Evolutionary conservation across 2,113 vertebrate genomes (phyloP), one percentile per base, ranked within the genome.

Genomic region (Pteruthius melanotis): DNA sequence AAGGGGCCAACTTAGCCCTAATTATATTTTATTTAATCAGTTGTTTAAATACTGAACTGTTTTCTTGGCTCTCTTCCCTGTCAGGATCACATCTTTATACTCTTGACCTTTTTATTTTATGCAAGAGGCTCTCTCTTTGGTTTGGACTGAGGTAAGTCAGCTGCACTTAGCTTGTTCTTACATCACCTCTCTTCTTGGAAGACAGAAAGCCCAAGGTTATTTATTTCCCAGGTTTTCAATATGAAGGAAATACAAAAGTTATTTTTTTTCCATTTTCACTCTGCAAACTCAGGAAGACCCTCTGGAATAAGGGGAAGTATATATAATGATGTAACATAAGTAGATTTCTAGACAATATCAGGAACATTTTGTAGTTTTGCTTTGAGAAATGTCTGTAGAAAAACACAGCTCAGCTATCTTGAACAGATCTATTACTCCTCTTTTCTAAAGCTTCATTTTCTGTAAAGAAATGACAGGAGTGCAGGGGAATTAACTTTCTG

Each of bases 21-120:
- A 97, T 98, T 97, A 96, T 97, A 96, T 97, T 98, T 96, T 97
- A 95, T 97, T 97, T 97, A 98, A 97, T 94, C 92, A 78, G 87
- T 89, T 95, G 94, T 83, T 98, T 98, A 96, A 98, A 97, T 96
- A 96, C 76, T 11, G 35, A 95, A 92, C 91, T 80, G 72, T 96
- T 97, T 96, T 86, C 87, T 95, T 94, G 86, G 52, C 87, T 96
- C 33, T 79, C 76, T 83, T 94, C 61, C 87, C 89, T 37, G 0
- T 13, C 1, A 27, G 86, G 74, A 95, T 77, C 75, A 93, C 77
- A 80, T 96, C 72, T 96, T 93, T 94, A 93, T 95, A 89, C 49
- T 95, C 68, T 79, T 96, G 91, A 97, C 59, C 87, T 97, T 97
- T 97, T 77, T 84, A 76, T 94, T 96, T 92, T 56, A 80, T 79